Conservation (phyloP, 2,113 vertebrate genomes). For the Hemiprocne comata region DNA sequence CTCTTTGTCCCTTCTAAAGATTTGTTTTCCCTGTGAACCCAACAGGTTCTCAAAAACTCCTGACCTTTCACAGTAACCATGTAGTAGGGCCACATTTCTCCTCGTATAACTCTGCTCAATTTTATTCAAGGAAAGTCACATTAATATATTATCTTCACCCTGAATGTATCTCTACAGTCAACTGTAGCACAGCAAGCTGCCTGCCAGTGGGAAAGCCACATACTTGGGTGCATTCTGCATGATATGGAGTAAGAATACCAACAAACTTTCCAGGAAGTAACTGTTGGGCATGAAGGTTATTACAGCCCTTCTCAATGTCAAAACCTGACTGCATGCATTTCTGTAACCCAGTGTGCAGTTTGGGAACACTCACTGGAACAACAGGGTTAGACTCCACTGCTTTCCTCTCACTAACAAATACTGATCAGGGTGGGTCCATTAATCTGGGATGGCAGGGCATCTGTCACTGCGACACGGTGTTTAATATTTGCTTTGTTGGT, state of each 20-base stretch:
- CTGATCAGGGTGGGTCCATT: background rate
- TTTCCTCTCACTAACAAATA: background rate
- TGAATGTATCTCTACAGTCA: background rate
- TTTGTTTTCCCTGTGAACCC: background rate
- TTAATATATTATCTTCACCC: background rate
- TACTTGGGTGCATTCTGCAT: background rate
- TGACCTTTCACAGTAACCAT: background rate
- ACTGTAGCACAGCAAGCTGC: background rate
- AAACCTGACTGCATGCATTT: background rate
- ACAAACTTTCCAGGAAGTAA: background rate
- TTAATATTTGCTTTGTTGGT: background rate
- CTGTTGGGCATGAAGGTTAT: background rate
- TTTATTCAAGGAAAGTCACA: background rate
- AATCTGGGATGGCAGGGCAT: background rate
- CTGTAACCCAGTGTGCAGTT: background rate
- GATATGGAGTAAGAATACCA: background rate
- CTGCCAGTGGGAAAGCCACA: background rate
- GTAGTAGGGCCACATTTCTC: background rate
- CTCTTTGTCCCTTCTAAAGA: background rate
- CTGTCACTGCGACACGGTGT: background rate
- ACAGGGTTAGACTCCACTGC: background rate
- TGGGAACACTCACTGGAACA: background rate
- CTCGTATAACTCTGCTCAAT: background rate
- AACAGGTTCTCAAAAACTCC: background rate
- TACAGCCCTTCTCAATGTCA: background rate